Percentiles rank a stretch among this genome's conserved stretches.
Conservation (phyloP, 2,113 vertebrate genomes). For the Anas platyrhynchos region DNA sequence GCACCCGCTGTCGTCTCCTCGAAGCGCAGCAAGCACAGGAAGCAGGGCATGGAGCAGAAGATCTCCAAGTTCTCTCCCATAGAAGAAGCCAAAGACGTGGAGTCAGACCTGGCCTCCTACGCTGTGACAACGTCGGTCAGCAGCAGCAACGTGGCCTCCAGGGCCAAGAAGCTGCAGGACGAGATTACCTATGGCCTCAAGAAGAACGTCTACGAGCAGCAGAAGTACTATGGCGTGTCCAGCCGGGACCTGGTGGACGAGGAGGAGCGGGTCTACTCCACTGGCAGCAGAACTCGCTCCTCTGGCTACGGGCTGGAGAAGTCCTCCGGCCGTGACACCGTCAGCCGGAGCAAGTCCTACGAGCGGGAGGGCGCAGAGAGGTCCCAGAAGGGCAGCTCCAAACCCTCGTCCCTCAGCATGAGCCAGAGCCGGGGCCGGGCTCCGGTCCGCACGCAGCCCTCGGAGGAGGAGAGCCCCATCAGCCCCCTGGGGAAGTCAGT, state of each 20-base stretch:
- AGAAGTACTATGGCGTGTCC: conserved; percentile 89
- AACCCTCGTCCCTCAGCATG: conserved; percentile 80
- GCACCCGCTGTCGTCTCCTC: conserved; percentile 92
- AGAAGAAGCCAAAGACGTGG: conserved; percentile 96
- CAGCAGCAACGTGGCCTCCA: conserved; percentile 87
- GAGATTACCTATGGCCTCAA: conserved; percentile 92
- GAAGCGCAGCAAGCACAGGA: conserved; percentile 97
- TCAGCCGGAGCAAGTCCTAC: conserved; percentile 91
- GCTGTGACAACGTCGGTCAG: conserved; percentile 84
- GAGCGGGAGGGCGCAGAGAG: conserved; percentile 90
- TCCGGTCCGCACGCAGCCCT: conserved; percentile 90
- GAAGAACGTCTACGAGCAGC: conserved; percentile 94
- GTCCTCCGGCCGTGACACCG: conserved; percentile 84
- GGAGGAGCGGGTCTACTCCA: conserved; percentile 87
- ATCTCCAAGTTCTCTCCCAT: conserved; percentile 99
- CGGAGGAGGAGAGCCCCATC: conserved; percentile 94
- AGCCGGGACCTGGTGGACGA: conserved; percentile 89
- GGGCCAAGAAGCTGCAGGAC: conserved; percentile 91
- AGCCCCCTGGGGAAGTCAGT: conserved; percentile 91
- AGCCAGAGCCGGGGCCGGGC: conserved; percentile 85
- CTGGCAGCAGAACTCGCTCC: conserved; percentile 85
- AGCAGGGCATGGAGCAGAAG: conserved; percentile 98
- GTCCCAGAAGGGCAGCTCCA: conserved; percentile 85
- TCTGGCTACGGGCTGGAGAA: conserved; percentile 92
- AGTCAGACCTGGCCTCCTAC: conserved; percentile 93